Evolutionary conservation across 2,113 vertebrate species (phyloP).

Genomic region (Grantiella picta): DNA sequence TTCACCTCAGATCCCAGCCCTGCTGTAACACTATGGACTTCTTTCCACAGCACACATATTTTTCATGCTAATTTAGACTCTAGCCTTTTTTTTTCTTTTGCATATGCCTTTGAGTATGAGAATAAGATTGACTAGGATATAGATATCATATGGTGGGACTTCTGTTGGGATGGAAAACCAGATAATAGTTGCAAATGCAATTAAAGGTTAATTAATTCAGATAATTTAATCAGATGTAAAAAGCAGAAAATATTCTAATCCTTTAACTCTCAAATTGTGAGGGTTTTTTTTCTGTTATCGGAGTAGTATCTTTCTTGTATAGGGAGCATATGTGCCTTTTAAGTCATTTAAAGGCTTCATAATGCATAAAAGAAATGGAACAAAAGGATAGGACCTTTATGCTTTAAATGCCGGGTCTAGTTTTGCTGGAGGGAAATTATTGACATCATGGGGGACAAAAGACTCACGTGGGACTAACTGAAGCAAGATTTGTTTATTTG

Average conservation of each 20-base stretch:
- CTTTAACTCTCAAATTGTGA: not conserved
- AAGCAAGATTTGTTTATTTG: not conserved
- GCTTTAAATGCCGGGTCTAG: not conserved
- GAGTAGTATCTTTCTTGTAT: not conserved
- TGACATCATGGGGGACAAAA: not conserved
- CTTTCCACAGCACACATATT: not conserved
- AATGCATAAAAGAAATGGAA: not conserved
- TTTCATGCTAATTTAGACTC: not conserved
- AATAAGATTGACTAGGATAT: not conserved
- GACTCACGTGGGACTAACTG: not conserved
- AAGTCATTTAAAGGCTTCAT: not conserved
- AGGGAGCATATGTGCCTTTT: not conserved
- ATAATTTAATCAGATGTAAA: not conserved
- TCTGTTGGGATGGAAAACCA: slow-evolving; percentile 8
- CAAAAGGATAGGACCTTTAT: not conserved
- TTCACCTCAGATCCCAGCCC: not conserved
- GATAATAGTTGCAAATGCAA: slow-evolving; percentile 2
- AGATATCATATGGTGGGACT: slow-evolving; percentile 42
- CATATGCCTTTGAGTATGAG: not conserved
- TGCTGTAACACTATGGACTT: not conserved
- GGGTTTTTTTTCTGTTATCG: not conserved
- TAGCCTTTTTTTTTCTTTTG: not conserved
- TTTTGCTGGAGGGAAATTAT: not conserved
- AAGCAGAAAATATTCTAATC: not conserved
- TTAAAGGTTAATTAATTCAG: slow-evolving; percentile 55